These are phyloP conservation scores for Procambarus clarkii DNA, from an alignment of 1,140 invertebrate genomes.

Conservation along the genomic window DNA sequence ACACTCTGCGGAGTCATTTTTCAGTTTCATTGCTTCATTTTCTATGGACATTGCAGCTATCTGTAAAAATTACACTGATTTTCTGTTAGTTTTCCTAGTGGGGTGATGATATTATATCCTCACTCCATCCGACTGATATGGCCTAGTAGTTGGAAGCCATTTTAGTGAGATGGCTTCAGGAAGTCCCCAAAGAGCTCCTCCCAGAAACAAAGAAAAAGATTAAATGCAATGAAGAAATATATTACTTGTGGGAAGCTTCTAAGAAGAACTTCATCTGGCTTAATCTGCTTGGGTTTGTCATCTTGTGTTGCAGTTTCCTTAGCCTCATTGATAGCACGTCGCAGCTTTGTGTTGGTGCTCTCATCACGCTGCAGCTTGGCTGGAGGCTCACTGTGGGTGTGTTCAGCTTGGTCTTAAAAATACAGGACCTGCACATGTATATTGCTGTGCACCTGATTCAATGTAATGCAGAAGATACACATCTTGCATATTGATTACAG, in stretches of 20 bases:
- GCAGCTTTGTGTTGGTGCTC: conserved; percentile 64
- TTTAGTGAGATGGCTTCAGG: too few relatives aligned
- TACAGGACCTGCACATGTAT: neutral
- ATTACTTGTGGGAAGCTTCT: conserved; percentile 7
- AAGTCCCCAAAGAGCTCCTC: too few relatives aligned
- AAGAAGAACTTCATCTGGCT: neutral
- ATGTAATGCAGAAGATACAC: neutral
- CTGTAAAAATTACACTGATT: too few relatives aligned
- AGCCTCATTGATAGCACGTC: conserved; percentile 48
- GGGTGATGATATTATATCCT: too few relatives aligned
- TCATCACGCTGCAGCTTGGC: conserved; percentile 57
- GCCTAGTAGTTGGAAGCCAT: too few relatives aligned
- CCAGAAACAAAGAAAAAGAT: too few relatives aligned
- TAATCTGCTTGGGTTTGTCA: neutral
- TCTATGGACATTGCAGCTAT: too few relatives aligned
- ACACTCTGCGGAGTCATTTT: too few relatives aligned
- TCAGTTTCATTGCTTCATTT: too few relatives aligned
- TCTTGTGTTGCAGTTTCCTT: conserved; percentile 1
- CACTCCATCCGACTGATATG: too few relatives aligned
- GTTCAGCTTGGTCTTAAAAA: neutral
- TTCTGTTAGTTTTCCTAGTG: too few relatives aligned
- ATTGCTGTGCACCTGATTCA: neutral
- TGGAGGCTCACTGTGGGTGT: conserved; percentile 4
- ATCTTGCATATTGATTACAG: neutral
- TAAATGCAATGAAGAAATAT: too few relatives aligned